These are phyloP conservation scores for Tetramorium simillimum DNA, from an alignment of 1,140 invertebrate genomes.

Conservation along the genomic window DNA sequence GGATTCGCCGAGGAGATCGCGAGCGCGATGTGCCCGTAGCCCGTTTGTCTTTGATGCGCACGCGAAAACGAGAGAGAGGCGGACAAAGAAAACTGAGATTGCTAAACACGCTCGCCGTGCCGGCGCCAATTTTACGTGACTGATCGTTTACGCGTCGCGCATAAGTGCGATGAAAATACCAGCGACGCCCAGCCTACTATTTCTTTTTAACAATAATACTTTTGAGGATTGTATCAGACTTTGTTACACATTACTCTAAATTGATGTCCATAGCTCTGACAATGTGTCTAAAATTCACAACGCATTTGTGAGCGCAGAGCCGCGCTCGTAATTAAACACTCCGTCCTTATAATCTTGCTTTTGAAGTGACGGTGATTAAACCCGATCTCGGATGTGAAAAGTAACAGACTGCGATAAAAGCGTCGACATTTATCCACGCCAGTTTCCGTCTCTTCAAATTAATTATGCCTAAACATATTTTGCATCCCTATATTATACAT, in stretches of 20 bases:
- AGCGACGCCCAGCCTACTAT: neutral
- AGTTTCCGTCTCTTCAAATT: neutral
- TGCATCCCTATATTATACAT: neutral
- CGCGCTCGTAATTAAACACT: constrained; percentile 46
- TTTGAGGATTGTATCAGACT: neutral
- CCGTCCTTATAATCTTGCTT: constrained; percentile 32
- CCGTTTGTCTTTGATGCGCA: neutral
- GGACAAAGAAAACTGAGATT: neutral
- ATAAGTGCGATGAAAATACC: neutral
- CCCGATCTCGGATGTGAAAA: constrained; percentile 2
- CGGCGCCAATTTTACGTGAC: constrained; percentile 9
- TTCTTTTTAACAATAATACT: neutral
- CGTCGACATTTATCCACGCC: neutral
- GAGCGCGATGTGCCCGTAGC: neutral
- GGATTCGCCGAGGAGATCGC: neutral
- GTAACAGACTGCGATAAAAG: constrained; percentile 23
- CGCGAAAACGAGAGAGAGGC: constrained; percentile 8
- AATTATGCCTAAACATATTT: neutral
- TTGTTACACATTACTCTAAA: neutral
- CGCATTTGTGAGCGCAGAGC: neutral
- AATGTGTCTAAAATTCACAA: too few species aligned
- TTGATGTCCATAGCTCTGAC: neutral
- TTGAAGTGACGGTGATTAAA: constrained; percentile 47
- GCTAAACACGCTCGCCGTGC: neutral
- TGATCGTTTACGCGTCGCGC: neutral